Conservation (phyloP, 2,113 vertebrate species). For the Dascyllus trimaculatus region DNA sequence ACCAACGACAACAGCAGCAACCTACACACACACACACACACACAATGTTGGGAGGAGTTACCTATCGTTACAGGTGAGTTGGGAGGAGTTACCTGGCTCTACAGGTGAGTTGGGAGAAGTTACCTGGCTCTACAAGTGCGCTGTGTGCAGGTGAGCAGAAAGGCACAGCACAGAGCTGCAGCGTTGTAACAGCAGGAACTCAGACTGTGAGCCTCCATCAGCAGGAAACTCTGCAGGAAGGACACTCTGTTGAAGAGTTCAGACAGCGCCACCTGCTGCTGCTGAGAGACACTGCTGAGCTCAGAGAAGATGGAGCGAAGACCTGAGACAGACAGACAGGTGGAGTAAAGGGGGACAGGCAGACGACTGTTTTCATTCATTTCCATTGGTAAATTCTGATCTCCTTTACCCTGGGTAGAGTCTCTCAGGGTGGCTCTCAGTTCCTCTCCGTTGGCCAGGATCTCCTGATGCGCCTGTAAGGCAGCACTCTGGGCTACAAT, state of each 20-base stretch:
- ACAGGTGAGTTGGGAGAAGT: conserved; percentile 49
- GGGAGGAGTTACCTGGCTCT: conserved; percentile 54
- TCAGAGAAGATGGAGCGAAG: conserved; percentile 81
- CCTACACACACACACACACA: conserved; percentile 64
- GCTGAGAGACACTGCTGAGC: conserved; percentile 79
- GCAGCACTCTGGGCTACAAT: conserved; percentile 81
- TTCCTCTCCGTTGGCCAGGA: conserved; percentile 85
- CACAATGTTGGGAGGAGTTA: conserved; percentile 50
- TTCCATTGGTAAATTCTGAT: no score
- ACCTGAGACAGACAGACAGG: conserved; percentile 61
- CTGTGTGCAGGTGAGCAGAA: conserved; percentile 83
- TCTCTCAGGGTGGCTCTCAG: conserved; percentile 82
- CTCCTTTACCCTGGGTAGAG: conserved; percentile 66
- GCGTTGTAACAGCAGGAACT: conserved; percentile 85
- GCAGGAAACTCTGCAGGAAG: conserved; percentile 86
- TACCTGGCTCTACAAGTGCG: conserved; percentile 86
- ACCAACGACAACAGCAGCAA: conserved; percentile 80
- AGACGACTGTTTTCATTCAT: no score
- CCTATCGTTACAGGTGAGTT: conserved; percentile 43
- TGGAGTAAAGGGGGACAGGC: not conserved
- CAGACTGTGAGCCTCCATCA: conserved; percentile 85
- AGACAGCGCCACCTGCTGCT: conserved; percentile 85
- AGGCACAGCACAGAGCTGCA: conserved; percentile 77
- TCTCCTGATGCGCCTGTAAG: conserved; percentile 83
- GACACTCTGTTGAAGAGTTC: conserved; percentile 87